These are phyloP conservation scores for Diorhabda elongata DNA, from an alignment of 1,140 invertebrate species.

Conservation along the genomic window DNA sequence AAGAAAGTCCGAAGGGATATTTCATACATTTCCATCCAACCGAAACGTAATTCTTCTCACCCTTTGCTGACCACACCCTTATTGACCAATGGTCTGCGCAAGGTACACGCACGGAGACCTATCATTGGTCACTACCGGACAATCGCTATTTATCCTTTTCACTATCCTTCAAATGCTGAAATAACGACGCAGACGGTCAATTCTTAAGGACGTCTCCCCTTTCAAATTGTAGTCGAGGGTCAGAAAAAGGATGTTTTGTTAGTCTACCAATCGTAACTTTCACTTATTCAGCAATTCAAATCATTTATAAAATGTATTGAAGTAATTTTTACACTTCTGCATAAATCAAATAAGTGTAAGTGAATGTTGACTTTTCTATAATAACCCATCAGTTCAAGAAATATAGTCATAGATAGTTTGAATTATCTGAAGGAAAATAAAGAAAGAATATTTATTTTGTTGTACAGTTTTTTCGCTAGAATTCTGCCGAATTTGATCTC, in stretches of 20 bases:
- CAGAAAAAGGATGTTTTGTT: neutral
- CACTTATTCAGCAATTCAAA: neutral
- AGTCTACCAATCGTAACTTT: neutral
- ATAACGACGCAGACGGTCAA: neutral
- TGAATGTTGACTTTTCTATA: too few relatives aligned
- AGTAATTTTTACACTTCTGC: too few relatives aligned
- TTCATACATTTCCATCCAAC: slow-evolving; percentile 9
- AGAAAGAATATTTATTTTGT: too few relatives aligned
- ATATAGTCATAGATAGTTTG: too few relatives aligned
- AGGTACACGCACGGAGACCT: slow-evolving; percentile 1
- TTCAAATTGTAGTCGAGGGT: neutral
- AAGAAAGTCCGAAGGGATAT: neutral
- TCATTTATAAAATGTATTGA: too few relatives aligned
- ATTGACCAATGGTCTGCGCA: slow-evolving; percentile 22
- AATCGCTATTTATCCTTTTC: slow-evolving; percentile 17
- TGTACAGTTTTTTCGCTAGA: too few relatives aligned
- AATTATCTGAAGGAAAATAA: too few relatives aligned
- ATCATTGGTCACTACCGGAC: slow-evolving; percentile 15
- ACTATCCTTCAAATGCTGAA: neutral
- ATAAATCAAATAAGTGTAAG: too few relatives aligned
- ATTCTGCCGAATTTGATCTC: too few relatives aligned
- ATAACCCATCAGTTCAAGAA: too few relatives aligned
- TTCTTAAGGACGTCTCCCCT: neutral
- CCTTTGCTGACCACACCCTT: slow-evolving; percentile 21
- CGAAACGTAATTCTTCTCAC: slow-evolving; percentile 10